Conservation (phyloP, 2,113 vertebrate species). For the Psammodynastes pulverulentus region DNA sequence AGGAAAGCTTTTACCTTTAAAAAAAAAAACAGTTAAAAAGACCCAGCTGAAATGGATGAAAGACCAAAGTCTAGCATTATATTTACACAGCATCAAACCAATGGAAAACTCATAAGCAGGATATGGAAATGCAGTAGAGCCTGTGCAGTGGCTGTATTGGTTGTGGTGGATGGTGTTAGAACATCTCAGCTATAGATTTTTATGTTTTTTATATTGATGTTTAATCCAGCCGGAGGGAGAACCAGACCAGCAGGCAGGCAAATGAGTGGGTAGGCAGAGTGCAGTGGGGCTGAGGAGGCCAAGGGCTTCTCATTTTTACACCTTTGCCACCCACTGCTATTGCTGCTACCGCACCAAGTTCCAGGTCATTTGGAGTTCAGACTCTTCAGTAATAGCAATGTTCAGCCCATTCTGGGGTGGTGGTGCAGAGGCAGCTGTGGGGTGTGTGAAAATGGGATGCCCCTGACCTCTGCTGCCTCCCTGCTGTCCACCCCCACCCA, state of each 20-base stretch:
- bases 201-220: background rate
- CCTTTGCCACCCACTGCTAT: background rate
- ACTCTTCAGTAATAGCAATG: background rate
- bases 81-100: background rate
- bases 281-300: background rate
- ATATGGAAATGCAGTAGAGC: background rate
- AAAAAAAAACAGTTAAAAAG: background rate
- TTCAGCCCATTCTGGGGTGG: background rate
- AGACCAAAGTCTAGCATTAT: background rate
- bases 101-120: background rate
- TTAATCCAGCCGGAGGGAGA: background rate
- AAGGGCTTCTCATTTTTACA: background rate
- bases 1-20: background rate
- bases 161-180: background rate
- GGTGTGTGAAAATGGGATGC: background rate
- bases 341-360: background rate
- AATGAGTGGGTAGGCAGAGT: fast-evolving
- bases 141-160: background rate
- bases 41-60: background rate
- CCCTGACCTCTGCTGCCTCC: background rate
- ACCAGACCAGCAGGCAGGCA: background rate
- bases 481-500: background rate
- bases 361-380: background rate
- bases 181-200: background rate
- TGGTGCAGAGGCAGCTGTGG: background rate